Base-by-base conservation (phyloP, 1,140 invertebrate genomes). In the Tigriopus japonicus region DNA sequence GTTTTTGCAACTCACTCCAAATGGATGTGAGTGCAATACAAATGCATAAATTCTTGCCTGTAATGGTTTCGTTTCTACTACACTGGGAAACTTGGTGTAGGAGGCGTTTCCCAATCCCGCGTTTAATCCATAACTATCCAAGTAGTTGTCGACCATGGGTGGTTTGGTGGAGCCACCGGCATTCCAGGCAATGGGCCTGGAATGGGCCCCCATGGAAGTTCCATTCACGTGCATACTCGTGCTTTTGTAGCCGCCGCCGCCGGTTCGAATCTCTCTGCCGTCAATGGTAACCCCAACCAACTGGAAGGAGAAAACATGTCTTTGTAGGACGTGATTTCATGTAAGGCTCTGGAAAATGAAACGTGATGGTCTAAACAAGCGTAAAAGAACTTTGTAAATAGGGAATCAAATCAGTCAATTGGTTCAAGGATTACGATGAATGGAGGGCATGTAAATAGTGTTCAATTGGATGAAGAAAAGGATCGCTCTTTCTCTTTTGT, bases 71-170 rank as follows among this genome's bases (percentile, higher is more conserved):
- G 59, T 55, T 9, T 54, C 51, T 7, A 51, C 17, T 2, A 61
- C 43, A 35, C 19, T 28, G n/a, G 59, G 59, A 24, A 53, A 61
- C 24, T 61, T 52, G 3, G 59, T 61, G 19, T 54, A 53, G n/a
- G 49, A 49, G 17, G 49, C 15, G 23, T 24, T 61, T 17, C 59
- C 59, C 19, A 61, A 24, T 1, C 59, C 59, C 3, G 59, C 9
- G 42, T 61, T 61, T 2, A 61, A 52, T 9, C 59, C 59, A 61
- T 61, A 52, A 45, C 59, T 61, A 40, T 61, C 59, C 52, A 61
- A 24, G 40, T 61, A 61, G 59, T 61, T 61, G 23, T 61, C 53
- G 1, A 51, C 59, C 42, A 61, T 61, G 15, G 59, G 59, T 15
- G 59, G 59, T 15, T 54, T 49, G 7, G 59, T 61, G 7, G 59